Conservation (phyloP, 2,888 invertebrate species). For the Spatulosminthurus flaviceps region DNA sequence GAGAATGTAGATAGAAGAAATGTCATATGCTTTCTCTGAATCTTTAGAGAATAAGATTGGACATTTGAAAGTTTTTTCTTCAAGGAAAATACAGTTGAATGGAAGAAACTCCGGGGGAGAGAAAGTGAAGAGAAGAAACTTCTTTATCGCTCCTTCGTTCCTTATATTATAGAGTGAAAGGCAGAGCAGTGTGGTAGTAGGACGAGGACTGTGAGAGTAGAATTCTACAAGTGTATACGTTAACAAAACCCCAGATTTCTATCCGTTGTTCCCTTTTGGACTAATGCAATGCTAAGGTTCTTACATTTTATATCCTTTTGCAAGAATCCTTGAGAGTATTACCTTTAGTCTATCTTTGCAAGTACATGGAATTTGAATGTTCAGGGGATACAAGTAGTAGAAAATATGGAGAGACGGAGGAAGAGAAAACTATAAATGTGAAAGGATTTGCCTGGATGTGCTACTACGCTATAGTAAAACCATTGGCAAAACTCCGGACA, state of each 20-base stretch:
- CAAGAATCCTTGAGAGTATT: not conserved
- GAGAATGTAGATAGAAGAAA: too few relatives aligned
- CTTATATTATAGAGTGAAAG: too few relatives aligned
- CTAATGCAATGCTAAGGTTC: not conserved
- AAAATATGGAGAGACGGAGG: not conserved
- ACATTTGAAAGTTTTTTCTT: conserved; percentile 13
- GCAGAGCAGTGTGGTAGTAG: too few relatives aligned
- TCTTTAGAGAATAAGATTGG: not conserved
- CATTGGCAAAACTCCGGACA: conserved; percentile 27
- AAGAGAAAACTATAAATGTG: conserved; percentile 15
- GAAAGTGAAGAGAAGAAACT: conserved; percentile 18
- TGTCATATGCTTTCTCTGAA: not conserved
- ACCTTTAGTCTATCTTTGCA: not conserved
- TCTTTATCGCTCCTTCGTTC: not conserved
- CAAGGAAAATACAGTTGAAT: conserved; percentile 3
- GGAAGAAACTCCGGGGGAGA: conserved; percentile 11
- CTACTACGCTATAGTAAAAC: too few relatives aligned
- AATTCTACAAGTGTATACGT: not conserved
- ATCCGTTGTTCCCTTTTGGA: not conserved
- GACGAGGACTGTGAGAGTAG: not conserved
- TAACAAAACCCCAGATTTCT: conserved; percentile 4
- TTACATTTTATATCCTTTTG: not conserved
- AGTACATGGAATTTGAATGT: conserved; percentile 15
- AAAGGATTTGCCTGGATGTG: conserved; percentile 22
- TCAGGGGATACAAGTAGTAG: conserved; percentile 1